These are phyloP conservation scores for Plagiodera versicolora DNA, from an alignment of 2,888 invertebrate genomes.

Conservation along the genomic window DNA sequence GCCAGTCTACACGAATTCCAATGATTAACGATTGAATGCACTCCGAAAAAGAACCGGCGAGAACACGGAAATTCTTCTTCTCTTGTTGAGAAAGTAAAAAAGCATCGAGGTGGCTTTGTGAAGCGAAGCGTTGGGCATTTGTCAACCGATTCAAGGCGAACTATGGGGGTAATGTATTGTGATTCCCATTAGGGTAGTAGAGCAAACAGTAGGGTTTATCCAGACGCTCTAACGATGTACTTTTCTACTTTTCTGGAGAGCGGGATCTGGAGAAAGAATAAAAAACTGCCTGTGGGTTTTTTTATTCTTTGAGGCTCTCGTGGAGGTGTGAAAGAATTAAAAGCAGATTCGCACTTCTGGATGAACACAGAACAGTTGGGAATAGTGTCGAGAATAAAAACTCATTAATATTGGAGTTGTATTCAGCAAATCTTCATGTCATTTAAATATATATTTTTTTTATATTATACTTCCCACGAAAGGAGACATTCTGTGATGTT, in stretches of 20 bases:
- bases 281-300: background rate
- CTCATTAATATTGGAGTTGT: too few species aligned
- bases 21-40: constrained; percentile 57
- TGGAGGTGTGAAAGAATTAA: background rate
- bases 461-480: too few species aligned
- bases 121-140: constrained; percentile 51
- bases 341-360: too few species aligned
- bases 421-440: too few species aligned
- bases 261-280: background rate
- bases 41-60: constrained; percentile 49
- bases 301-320: background rate
- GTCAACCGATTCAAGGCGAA: constrained; percentile 52
- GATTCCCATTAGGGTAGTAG: constrained; percentile 51
- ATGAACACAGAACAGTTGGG: too few species aligned
- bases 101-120: constrained; percentile 48
- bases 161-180: constrained; percentile 53
- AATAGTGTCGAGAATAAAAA: too few species aligned
- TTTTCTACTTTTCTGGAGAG: background rate
- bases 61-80: constrained; percentile 16
- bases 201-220: constrained; percentile 34
- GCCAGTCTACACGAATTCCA: constrained; percentile 49
- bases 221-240: constrained; percentile 27
- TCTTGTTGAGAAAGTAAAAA: constrained; percentile 41
- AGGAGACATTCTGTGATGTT: too few species aligned
- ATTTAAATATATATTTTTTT: too few species aligned